These are phyloP conservation scores for Chelmon rostratus DNA, from an alignment of 2,797 vertebrate genomes.

Conservation along the genomic window DNA sequence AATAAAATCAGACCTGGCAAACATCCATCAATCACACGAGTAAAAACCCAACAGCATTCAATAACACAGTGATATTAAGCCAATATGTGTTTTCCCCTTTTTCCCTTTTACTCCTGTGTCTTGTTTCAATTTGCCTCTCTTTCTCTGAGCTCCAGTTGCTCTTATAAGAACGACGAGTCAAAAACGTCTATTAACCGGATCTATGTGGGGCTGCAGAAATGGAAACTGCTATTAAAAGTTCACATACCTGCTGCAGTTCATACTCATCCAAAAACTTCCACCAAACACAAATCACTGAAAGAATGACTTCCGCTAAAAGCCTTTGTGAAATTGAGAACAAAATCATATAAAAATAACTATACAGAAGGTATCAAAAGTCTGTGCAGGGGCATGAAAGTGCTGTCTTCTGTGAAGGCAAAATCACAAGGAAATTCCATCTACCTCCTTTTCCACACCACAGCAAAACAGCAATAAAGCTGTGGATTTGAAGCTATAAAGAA, in stretches of 20 bases:
- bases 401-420: conserved; percentile 50
- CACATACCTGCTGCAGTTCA: conserved; percentile 24
- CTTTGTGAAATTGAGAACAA: conserved; percentile 50
- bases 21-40: conserved; percentile 71
- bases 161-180: conserved; percentile 15
- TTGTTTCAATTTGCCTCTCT: conserved; percentile 39
- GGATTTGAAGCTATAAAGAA: conserved; percentile 70
- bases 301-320: conserved; percentile 22
- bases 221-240: conserved; percentile 46
- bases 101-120: neutral
- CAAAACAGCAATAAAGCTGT: conserved; percentile 72
- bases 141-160: conserved; percentile 25
- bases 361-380: conserved; percentile 52
- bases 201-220: conserved; percentile 27
- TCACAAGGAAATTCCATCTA: conserved; percentile 61
- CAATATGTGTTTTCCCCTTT: conserved; percentile 37
- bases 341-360: conserved; percentile 57
- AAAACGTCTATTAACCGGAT: conserved; percentile 21
- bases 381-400: conserved; percentile 48
- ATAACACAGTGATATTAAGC: conserved; percentile 58
- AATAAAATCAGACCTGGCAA: conserved; percentile 68
- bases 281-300: conserved; percentile 27
- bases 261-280: conserved; percentile 43
- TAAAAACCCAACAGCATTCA: conserved; percentile 67
- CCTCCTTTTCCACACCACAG: conserved; percentile 63